phyloP scores from a whole-genome alignment of 2,888 invertebrate genomes.

The Hydrotaea cyrtoneurina region DNA sequence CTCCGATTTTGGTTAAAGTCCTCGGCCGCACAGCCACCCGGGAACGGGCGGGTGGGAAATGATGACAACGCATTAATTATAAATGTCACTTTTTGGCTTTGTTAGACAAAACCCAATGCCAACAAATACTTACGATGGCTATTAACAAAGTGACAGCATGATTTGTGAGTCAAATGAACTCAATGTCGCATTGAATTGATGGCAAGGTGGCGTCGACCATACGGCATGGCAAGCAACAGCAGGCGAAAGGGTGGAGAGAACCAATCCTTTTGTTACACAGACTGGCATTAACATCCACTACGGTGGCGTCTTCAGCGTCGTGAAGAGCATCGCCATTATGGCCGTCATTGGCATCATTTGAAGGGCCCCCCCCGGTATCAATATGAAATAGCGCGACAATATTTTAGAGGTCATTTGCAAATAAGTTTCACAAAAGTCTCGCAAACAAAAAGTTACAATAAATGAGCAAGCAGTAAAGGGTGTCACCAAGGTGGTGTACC shows the following conservation, averaged over 20 bases:
- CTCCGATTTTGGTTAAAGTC: neutral
- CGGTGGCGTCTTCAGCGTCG: neutral
- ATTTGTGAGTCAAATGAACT: constrained; percentile 46
- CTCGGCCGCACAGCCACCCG: neutral
- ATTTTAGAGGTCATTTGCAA: constrained; percentile 28
- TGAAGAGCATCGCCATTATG: neutral
- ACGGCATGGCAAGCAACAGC: no score
- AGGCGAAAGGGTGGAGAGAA: neutral
- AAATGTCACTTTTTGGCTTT: constrained; percentile 47
- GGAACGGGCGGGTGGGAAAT: constrained; percentile 10
- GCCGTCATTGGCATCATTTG: constrained; percentile 13
- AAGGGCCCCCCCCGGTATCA: neutral
- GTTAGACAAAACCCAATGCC: constrained; percentile 46
- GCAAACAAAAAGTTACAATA: neutral
- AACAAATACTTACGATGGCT: constrained; percentile 42
- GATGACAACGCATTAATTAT: constrained; percentile 47
- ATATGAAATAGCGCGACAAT: constrained; percentile 23
- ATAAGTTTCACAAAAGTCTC: constrained; percentile 8
- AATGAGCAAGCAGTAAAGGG: neutral
- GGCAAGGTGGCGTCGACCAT: neutral
- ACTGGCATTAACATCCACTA: neutral
- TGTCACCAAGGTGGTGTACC: neutral
- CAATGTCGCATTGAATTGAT: constrained; percentile 21
- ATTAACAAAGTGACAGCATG: constrained; percentile 45
- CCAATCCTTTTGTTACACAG: constrained; percentile 8